A percentile compares a stretch with the other conserved stretches of the same genome.
These are phyloP conservation scores for Nasonia giraulti DNA, from an alignment of 1,140 invertebrate species.

Conservation along the genomic window DNA sequence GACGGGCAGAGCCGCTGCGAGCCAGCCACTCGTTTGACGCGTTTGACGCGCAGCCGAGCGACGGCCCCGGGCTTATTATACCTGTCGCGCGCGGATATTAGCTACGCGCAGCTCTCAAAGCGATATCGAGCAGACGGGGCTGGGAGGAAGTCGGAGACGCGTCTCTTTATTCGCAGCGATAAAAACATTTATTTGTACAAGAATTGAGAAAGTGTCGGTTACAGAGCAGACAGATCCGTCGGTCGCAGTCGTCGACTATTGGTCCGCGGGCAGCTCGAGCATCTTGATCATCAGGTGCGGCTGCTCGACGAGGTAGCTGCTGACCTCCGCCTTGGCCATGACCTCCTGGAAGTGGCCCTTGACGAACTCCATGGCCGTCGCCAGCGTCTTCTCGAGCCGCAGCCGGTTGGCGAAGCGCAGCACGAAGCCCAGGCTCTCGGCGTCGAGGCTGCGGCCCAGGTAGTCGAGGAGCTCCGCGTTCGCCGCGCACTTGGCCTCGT, in stretches of 20 bases:
- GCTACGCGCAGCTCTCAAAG: too few species aligned
- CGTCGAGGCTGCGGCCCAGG: neutral
- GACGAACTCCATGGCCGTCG: neutral
- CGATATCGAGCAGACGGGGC: too few species aligned
- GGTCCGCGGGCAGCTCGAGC: neutral
- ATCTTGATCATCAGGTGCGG: neutral
- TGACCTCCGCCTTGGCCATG: neutral
- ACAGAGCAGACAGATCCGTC: too few species aligned
- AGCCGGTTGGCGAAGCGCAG: neutral
- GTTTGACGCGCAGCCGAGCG: too few species aligned
- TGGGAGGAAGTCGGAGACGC: too few species aligned
- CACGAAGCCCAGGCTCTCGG: neutral
- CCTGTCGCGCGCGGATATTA: too few species aligned
- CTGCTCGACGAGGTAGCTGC: neutral
- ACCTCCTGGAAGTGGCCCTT: neutral
- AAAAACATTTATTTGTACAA: neutral
- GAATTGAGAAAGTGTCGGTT: neutral
- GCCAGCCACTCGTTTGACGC: too few species aligned
- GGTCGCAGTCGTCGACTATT: too few species aligned
- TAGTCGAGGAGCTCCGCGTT: neutral
- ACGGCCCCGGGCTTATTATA: constrained; percentile 26
- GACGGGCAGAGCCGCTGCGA: too few species aligned
- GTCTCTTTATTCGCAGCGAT: too few species aligned
- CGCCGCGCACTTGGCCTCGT: neutral
- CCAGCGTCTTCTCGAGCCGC: neutral